Base-by-base conservation (phyloP, 2,888 invertebrate species). In the Cremastinae sp. region DNA sequence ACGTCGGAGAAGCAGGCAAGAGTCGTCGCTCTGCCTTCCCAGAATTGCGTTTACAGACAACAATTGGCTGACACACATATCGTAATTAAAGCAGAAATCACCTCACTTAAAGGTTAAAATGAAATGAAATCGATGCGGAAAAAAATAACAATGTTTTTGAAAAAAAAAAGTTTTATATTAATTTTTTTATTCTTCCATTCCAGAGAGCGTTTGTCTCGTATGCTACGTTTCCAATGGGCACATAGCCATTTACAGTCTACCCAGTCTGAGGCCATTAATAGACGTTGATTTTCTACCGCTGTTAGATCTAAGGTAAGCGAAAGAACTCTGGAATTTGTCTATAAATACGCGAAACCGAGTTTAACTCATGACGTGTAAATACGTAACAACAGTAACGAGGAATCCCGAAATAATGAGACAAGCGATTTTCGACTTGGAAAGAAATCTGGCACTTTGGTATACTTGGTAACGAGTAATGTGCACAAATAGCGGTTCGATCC, bases 191-290 rank as follows among this genome's bases (percentile, higher is more conserved):
- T 10, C 22, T 53, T 55, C 81, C 82, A 78, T 92, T 92, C 12
- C 93, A 98, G 98, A 98, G 91, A 97, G 97, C 90, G 96, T 97
- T 85, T 98, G 98, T 90, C 93, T 98, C 88, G 95, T 96, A 83
- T 96, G 96, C 91, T 98, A 98, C 92, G 92, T 97, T 86, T 97
- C 98, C 79, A 98, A 96, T 90, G 98, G 98, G 69, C 97, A 97
- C 91, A 92, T 99, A 87, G 93, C 95, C 88, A 96, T 97, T 79
- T 97, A 97, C 92, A 98, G 97, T 91, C 93, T 99, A 90, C 99
- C 99, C 78, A 98, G 98, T 90, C 93, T 99, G 85, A 94, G 97
- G 90, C 95, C 95, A 84, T 93, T 99, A 80, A 93, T 98, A 87
- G 96, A 98, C 90, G 94, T 96, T 79, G 97, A 98, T 91, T 98